Evolutionary conservation across 2,113 vertebrate species (phyloP).

Genomic region (Gymnocephalus cernua): DNA sequence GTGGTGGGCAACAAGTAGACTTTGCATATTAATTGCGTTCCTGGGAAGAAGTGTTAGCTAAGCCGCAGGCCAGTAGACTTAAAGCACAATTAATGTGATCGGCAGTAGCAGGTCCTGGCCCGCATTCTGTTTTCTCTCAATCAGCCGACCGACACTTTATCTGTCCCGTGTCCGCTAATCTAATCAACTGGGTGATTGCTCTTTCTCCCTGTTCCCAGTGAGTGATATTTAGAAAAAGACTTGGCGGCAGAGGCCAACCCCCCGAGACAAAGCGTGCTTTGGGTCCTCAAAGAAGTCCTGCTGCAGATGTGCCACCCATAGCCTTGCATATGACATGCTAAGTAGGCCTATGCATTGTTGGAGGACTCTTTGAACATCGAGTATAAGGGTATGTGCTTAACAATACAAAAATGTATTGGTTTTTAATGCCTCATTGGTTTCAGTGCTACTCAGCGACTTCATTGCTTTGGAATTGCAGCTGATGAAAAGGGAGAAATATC

Average conservation of each 20-base stretch:
- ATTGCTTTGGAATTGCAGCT: constrained; percentile 66
- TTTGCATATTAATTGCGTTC: constrained; percentile 67
- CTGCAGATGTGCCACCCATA: background rate
- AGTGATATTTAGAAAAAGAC: constrained; percentile 64
- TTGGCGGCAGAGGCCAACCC: background rate
- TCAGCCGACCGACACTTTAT: constrained; percentile 63
- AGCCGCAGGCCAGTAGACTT: constrained; percentile 48
- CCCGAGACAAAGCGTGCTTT: constrained; percentile 39
- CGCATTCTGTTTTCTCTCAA: constrained; percentile 55
- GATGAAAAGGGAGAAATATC: constrained; percentile 72
- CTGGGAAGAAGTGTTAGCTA: constrained; percentile 49
- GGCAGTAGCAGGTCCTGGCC: constrained; percentile 52
- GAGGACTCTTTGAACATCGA: constrained; percentile 29
- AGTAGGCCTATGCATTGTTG: constrained; percentile 30
- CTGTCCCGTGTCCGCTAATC: constrained; percentile 63
- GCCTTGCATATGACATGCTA: constrained; percentile 21
- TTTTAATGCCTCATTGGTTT: constrained; percentile 64
- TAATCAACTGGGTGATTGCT: constrained; percentile 70
- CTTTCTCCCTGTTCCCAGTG: constrained; percentile 54
- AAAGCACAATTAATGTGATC: constrained; percentile 74
- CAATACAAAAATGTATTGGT: constrained; percentile 58
- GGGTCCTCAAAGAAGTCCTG: constrained; percentile 21
- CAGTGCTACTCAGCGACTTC: constrained; percentile 42
- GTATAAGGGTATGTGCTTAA: constrained; percentile 50
- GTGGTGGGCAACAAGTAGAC: constrained; percentile 53